phyloP scores from a whole-genome alignment of 2,113 vertebrate genomes.

The Falco punctatus region DNA sequence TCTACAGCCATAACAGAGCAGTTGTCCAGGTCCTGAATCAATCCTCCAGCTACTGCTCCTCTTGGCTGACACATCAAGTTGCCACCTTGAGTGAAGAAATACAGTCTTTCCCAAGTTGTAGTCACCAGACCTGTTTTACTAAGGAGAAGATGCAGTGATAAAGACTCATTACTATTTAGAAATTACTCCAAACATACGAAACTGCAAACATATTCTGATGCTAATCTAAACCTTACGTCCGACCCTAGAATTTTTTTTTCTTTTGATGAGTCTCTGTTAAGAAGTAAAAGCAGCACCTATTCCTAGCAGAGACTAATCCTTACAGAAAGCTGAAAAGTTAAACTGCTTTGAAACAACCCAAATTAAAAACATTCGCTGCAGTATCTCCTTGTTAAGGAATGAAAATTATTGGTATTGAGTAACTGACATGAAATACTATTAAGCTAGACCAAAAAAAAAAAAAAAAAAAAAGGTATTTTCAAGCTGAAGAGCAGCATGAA shows the following conservation, averaged over 20 bases:
- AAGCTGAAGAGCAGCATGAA: background rate
- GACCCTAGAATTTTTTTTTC: background rate
- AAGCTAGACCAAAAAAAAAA: background rate
- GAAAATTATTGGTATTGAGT: background rate
- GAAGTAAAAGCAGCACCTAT: constrained; percentile 1
- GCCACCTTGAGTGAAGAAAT: constrained; percentile 98
- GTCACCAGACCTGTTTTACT: constrained; percentile 98
- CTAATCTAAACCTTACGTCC: background rate
- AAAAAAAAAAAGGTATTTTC: background rate
- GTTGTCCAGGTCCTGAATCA: constrained; percentile 98
- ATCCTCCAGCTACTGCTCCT: constrained; percentile 93
- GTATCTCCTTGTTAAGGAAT: background rate
- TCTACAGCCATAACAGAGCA: constrained; percentile 98
- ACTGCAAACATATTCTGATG: background rate
- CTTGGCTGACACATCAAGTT: constrained; percentile 98
- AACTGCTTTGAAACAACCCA: background rate
- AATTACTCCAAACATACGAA: background rate
- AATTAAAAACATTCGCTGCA: background rate
- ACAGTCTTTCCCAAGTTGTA: constrained; percentile 95
- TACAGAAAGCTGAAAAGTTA: background rate
- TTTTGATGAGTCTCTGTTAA: background rate
- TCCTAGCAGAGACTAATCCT: background rate
- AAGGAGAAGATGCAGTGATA: background rate
- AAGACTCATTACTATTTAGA: background rate
- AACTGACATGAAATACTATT: background rate